Base-by-base conservation (phyloP, 2,888 invertebrate species). In the Seladonia tumulorum region DNA sequence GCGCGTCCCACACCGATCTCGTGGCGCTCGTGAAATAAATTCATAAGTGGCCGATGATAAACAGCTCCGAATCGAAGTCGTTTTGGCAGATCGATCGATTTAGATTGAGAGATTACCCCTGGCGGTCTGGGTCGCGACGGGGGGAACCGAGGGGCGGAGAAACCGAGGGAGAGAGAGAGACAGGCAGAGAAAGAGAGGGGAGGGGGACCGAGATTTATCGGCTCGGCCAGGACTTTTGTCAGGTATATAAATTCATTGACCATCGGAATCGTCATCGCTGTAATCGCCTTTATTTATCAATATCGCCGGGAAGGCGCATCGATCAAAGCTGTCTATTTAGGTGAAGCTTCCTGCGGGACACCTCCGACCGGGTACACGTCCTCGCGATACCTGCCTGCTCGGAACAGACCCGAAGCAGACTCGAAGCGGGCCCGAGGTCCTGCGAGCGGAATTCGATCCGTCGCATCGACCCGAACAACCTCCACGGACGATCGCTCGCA, bases 71-170 rank as follows among this genome's bases (percentile, higher is more conserved):
- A 92, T 93, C 90, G 90, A 91, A 91, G 92, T 91, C 91, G 90
- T 92, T 92, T 92, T 92, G 91, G 90, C 91, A 89, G 91, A 93
- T 93, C 92, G 90, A 93, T 92, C 94, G 94, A 94, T 94, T 94
- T 94, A 94, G 94, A 95, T 95, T 91, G 91, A 91, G 92, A 93
- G 94, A 94, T 94, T 93, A 92, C 83, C 86, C 90, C 87, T 82
- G 79, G 79, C 85, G 88, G 87, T 83, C 82, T 73, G 74, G 72
- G n/a, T 82, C 75, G 82, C 82, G 72, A 45, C 75, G 53, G 16
- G 76, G 68, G 12, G 76, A 70, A 74, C 10, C 71, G 49, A 76
- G 73, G 25, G 53, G 75, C 16, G 63, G 63, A 29, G 63, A 29
- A 29, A n/a, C 29, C 16, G 5, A 25, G 2, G 7, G 16, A 16